Evolutionary conservation across 1,140 invertebrate species (phyloP), one percentile per base, ranked within the genome.

Genomic region (Calephelis nemesis): DNA sequence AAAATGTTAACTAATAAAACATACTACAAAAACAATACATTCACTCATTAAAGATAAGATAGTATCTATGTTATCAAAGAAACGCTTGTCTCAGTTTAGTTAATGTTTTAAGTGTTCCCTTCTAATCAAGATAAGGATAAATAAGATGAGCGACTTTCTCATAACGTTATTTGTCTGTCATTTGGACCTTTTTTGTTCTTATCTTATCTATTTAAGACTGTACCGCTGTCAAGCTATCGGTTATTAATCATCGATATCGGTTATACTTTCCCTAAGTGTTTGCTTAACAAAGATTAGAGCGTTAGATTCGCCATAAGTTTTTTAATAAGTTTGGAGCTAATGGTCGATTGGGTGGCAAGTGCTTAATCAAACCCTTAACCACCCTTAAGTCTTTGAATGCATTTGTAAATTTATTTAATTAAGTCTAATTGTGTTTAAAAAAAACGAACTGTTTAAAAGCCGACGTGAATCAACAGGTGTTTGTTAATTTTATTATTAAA

Each of bases 121-220:
- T 69, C 68, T 39, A 60, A 60, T 60, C 66, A 58, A 66, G 66
- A 68, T 76, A 69, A 65, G 73, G 74, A 76, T 76, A 74, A 76
- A 65, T 50, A 40, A 65, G 62, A 70, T 73, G 58, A 64, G 65
- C 62, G 63, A 71, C 69, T 69, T 65, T 77, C 71, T 75, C 62
- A 70, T 73, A 70, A 71, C 73, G 71, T 76, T 78, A 83, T 85
- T 85, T 83, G 77, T 81, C 78, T 84, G 82, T 85, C 83, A 79
- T 79, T 81, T 71, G 60, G 63, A 74, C 68, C 68, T 67, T 60
- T 60, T 60, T 60, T 60, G 58, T 60, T 42, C 19, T 54, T 74
- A 83, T 78, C 58, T 60, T 60, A 60, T 60, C 58, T 60, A 30
- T 60, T 12, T 60, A 60, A 60, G 54, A 39, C 54, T 12, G 30